These are phyloP conservation scores for Bombus terrestris DNA, from an alignment of 1,140 invertebrate species.

Conservation along the genomic window DNA sequence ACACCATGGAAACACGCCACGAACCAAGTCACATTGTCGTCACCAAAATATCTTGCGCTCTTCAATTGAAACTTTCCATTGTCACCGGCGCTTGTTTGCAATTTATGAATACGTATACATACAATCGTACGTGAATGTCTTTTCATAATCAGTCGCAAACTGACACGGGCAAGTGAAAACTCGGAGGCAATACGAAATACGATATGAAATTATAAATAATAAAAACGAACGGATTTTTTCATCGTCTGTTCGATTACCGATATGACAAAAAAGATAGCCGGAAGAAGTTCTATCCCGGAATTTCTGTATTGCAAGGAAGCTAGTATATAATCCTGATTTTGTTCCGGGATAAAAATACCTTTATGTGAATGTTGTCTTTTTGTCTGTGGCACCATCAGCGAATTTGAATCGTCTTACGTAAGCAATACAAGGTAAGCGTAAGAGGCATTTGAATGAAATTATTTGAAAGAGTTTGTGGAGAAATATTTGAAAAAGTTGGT, in stretches of 20 bases:
- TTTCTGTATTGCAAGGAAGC: background rate
- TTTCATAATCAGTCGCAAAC: background rate
- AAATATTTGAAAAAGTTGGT: too few relatives aligned
- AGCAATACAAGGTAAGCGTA: too few relatives aligned
- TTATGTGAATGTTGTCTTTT: too few relatives aligned
- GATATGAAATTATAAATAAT: background rate
- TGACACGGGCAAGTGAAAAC: too few relatives aligned
- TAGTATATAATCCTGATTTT: background rate
- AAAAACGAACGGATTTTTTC: background rate
- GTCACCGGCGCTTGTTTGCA: background rate
- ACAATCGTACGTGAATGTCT: background rate
- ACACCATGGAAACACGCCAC: background rate
- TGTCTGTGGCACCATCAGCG: too few relatives aligned
- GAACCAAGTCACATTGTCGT: background rate
- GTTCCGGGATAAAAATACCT: background rate
- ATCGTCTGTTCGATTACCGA: background rate
- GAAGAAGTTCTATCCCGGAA: background rate
- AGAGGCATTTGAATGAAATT: background rate
- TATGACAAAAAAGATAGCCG: background rate
- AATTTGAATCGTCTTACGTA: background rate
- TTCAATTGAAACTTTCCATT: conserved; percentile 8
- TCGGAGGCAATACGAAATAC: background rate
- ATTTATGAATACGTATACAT: too few relatives aligned
- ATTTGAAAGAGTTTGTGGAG: background rate
- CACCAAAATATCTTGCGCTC: conserved; percentile 1